Percentiles rank a stretch among this genome's conserved stretches.
These are phyloP conservation scores for Parauchenoglanis punctatus DNA, from an alignment of 2,797 vertebrate genomes.

Conservation along the genomic window DNA sequence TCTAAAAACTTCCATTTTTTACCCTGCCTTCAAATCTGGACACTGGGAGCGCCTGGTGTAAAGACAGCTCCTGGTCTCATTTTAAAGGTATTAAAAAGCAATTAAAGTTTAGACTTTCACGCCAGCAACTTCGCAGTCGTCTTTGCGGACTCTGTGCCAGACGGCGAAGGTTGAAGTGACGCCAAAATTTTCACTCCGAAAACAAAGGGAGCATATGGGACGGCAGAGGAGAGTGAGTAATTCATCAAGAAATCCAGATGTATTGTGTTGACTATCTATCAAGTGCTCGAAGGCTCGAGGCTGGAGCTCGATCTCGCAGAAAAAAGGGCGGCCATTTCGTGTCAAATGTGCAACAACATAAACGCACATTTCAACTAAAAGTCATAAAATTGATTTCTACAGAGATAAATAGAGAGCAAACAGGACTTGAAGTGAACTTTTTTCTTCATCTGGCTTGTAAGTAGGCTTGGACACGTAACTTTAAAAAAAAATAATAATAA, in stretches of 20 bases:
- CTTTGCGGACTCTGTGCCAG: constrained; percentile 20
- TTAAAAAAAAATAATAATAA: too few species aligned
- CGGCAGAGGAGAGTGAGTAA: constrained; percentile 37
- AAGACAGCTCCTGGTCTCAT: constrained; percentile 6
- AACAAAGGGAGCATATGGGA: constrained; percentile 58
- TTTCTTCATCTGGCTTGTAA: neutral
- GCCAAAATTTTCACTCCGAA: constrained; percentile 37
- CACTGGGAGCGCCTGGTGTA: neutral
- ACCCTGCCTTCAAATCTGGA: neutral
- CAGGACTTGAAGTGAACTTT: neutral
- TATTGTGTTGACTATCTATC: constrained; percentile 55
- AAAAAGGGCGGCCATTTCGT: constrained; percentile 20
- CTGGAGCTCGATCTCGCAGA: constrained; percentile 21
- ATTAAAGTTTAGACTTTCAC: constrained; percentile 33
- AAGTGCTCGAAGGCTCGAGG: constrained; percentile 36
- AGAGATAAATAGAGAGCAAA: constrained; percentile 5
- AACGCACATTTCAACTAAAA: constrained; percentile 18
- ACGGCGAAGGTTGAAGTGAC: constrained; percentile 42
- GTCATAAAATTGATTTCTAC: constrained; percentile 20
- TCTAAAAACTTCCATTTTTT: too few species aligned
- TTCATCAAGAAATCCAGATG: constrained; percentile 55
- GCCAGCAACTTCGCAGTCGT: constrained; percentile 15
- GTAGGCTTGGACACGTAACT: too few species aligned
- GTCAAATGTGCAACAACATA: constrained; percentile 34
- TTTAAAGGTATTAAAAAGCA: constrained; percentile 35